Evolutionary conservation across 2,113 vertebrate genomes (phyloP).

Genomic region (Poicephalus gulielmi): DNA sequence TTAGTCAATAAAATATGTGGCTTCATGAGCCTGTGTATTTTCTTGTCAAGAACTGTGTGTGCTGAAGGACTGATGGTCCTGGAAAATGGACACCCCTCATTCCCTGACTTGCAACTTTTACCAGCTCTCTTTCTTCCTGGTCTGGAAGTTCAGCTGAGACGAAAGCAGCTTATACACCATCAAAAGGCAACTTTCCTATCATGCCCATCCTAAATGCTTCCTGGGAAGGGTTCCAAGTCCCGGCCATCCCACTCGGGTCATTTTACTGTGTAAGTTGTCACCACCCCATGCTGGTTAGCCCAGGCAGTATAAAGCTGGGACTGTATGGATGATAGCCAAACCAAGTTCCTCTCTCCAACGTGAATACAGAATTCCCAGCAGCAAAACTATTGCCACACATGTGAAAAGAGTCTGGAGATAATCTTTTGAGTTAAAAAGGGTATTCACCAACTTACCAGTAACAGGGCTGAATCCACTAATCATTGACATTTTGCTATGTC

Average conservation of each 20-base stretch:
- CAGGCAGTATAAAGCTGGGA: neutral
- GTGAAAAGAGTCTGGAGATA: neutral
- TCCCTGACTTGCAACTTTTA: neutral
- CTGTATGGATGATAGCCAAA: neutral
- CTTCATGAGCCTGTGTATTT: neutral
- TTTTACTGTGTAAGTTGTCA: neutral
- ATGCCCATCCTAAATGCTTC: neutral
- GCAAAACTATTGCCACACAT: neutral
- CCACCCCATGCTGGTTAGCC: neutral
- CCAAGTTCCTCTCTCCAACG: neutral
- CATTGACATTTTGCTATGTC: neutral
- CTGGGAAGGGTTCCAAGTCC: neutral
- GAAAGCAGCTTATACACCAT: neutral
- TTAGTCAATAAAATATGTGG: slow-evolving; percentile 62
- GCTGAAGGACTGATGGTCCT: slow-evolving; percentile 30
- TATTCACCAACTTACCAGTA: neutral
- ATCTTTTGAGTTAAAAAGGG: neutral
- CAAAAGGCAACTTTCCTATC: neutral
- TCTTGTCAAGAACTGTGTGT: neutral
- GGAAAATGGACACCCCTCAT: neutral
- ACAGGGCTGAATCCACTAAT: neutral
- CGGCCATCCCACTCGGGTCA: neutral
- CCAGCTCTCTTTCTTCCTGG: neutral
- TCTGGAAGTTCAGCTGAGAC: neutral
- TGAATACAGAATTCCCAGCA: neutral